These are phyloP conservation scores for Scyliorhinus canicula DNA, from an alignment of 2,797 vertebrate genomes.

Conservation along the genomic window DNA sequence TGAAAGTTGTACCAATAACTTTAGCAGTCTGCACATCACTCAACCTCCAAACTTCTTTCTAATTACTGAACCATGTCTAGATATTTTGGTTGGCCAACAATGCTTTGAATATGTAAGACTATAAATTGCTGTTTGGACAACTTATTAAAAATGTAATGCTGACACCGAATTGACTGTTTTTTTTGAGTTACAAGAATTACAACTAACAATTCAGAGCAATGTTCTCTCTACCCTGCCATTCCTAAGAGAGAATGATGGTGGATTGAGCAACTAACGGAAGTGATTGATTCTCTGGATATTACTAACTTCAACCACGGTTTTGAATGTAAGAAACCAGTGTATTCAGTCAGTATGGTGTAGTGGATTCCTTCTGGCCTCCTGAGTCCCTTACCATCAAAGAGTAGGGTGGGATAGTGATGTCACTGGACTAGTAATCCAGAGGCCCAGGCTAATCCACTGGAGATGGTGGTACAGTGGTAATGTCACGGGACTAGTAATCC, in stretches of 20 bases:
- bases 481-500: too few relatives aligned
- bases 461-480: too few relatives aligned
- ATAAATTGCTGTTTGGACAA: not conserved
- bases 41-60: not conserved
- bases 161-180: not conserved
- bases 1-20: not conserved
- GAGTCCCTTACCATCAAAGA: too few relatives aligned
- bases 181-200: not conserved
- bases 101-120: not conserved
- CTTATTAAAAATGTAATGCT: constrained; percentile 27
- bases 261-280: not conserved
- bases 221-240: not conserved
- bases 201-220: not conserved
- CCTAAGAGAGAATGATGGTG: not conserved
- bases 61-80: not conserved
- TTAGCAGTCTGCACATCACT: not conserved
- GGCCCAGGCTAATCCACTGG: too few relatives aligned
- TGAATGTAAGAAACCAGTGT: too few relatives aligned
- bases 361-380: too few relatives aligned
- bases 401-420: too few relatives aligned
- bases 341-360: too few relatives aligned
- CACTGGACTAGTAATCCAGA: too few relatives aligned
- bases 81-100: not conserved
- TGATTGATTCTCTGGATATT: not conserved
- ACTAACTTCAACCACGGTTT: too few relatives aligned